phyloP scores from a whole-genome alignment of 2,113 vertebrate species.

The Phalacrocorax brasilianus region DNA sequence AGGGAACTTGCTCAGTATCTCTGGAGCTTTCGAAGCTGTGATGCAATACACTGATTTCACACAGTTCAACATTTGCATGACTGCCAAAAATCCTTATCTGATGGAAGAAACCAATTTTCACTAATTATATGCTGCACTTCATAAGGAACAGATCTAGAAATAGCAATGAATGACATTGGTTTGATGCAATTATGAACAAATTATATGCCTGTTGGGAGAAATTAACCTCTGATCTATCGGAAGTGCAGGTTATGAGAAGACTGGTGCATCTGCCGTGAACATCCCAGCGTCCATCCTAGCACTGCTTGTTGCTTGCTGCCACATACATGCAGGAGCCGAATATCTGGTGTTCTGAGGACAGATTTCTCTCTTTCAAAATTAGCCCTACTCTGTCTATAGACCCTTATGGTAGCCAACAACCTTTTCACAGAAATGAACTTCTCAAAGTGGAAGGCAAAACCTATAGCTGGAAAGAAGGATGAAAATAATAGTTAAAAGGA shows the following conservation, averaged over 20 bases:
- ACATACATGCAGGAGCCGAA: neutral
- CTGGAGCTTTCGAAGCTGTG: neutral
- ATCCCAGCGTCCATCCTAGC: neutral
- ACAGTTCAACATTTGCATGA: neutral
- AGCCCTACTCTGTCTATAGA: neutral
- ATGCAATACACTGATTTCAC: neutral
- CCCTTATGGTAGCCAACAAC: neutral
- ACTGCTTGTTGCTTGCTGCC: neutral
- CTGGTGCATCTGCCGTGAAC: neutral
- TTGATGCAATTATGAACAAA: neutral
- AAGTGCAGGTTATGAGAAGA: neutral
- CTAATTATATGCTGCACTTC: neutral
- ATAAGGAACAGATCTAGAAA: neutral
- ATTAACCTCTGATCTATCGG: neutral
- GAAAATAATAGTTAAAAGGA: neutral
- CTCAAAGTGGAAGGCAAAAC: neutral
- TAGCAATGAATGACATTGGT: neutral
- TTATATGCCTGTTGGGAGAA: neutral
- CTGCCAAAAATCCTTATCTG: neutral
- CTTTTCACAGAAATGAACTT: neutral
- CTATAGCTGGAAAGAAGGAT: neutral
- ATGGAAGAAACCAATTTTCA: neutral
- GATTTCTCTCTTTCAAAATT: neutral
- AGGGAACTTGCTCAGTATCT: neutral
- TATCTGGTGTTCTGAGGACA: neutral